Conservation (phyloP, 2,113 vertebrate genomes). For the Rutilus rutilus region DNA sequence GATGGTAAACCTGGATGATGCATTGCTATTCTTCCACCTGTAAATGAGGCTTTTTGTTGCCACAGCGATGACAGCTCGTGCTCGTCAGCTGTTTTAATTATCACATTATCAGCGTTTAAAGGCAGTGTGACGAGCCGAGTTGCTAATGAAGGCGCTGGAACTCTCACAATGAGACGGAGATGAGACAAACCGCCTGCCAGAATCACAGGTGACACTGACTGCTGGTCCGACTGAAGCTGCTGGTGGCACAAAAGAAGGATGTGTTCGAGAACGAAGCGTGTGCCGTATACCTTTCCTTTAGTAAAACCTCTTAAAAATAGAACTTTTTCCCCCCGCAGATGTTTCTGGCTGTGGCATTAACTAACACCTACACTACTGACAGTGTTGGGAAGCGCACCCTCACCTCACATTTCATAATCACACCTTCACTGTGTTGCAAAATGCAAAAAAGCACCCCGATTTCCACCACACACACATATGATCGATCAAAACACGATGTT, state of each 20-base stretch:
- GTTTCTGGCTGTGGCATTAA: slow-evolving; percentile 23
- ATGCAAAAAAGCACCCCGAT: slow-evolving; percentile 9
- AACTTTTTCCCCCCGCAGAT: neutral
- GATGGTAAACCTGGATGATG: slow-evolving; percentile 21
- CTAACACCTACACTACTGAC: slow-evolving; percentile 27
- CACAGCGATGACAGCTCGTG: slow-evolving; percentile 86
- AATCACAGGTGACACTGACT: slow-evolving; percentile 34
- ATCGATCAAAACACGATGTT: neutral
- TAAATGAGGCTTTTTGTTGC: slow-evolving; percentile 71
- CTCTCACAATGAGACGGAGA: slow-evolving; percentile 74
- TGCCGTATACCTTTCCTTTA: slow-evolving; percentile 5
- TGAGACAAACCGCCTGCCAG: slow-evolving; percentile 6
- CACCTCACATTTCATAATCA: slow-evolving; percentile 32
- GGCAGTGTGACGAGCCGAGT: slow-evolving; percentile 82
- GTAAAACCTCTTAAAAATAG: slow-evolving; percentile 22
- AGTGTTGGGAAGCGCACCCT: slow-evolving; percentile 16
- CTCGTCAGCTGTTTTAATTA: slow-evolving; percentile 98
- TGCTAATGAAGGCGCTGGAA: slow-evolving; percentile 80
- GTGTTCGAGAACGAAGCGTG: neutral
- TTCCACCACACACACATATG: slow-evolving; percentile 22
- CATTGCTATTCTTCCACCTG: slow-evolving; percentile 30
- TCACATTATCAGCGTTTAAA: slow-evolving; percentile 94
- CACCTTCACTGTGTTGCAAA: slow-evolving; percentile 28
- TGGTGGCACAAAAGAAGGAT: neutral
- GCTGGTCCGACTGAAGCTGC: slow-evolving; percentile 13